These are phyloP conservation scores for Beris morrisii DNA, from an alignment of 2,888 invertebrate genomes.

Conservation along the genomic window DNA sequence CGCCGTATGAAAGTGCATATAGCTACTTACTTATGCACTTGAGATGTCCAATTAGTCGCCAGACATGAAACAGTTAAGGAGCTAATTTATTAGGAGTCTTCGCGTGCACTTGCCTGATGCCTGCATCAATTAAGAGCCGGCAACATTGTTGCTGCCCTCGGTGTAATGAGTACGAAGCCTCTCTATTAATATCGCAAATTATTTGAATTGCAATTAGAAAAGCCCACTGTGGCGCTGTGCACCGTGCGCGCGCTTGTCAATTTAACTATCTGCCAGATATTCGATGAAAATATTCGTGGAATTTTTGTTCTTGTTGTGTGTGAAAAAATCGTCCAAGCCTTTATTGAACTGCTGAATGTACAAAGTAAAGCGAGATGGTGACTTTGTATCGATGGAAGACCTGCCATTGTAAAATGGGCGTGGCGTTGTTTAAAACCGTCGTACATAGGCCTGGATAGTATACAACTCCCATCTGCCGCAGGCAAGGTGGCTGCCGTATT, in stretches of 20 bases:
- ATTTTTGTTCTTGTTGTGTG: no score
- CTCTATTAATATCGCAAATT: not conserved
- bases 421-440: conserved; percentile 4
- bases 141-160: conserved; percentile 13
- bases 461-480: no score
- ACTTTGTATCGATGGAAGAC: conserved; percentile 3
- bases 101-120: conserved; percentile 24
- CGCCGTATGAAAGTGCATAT: no score
- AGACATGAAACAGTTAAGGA: conserved; percentile 10
- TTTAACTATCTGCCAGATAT: conserved; percentile 7
- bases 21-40: conserved; percentile 6
- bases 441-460: not conserved
- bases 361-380: no score
- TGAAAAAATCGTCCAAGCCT: no score
- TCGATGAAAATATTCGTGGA: no score
- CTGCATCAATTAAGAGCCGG: conserved; percentile 10
- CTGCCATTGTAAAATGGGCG: conserved; percentile 54
- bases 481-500: no score
- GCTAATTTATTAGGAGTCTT: conserved; percentile 26
- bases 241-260: conserved; percentile 15
- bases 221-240: not conserved
- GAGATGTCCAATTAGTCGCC: conserved; percentile 20
- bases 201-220: conserved; percentile 16
- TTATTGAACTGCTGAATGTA: no score
- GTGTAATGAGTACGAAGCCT: no score